phyloP scores from a whole-genome alignment of 2,888 invertebrate species.

The Beris morrisii region DNA sequence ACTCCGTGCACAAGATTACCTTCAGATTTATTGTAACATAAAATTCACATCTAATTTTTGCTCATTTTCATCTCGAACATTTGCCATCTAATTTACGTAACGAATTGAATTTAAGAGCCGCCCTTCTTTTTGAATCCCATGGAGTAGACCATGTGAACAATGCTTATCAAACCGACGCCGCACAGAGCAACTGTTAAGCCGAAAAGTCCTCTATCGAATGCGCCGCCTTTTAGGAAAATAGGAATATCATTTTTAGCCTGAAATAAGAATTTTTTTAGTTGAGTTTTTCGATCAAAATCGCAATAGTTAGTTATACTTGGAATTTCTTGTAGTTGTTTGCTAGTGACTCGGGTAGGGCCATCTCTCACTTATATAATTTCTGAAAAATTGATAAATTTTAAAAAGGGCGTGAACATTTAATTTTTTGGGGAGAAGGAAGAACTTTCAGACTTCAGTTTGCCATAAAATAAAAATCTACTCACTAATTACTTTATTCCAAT shows the following conservation, averaged over 20 bases:
- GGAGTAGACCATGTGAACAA: slow-evolving; percentile 49
- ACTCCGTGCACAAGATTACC: no score
- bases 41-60: no score
- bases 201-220: slow-evolving; percentile 51
- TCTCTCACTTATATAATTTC: slow-evolving; percentile 35
- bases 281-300: slow-evolving; percentile 10
- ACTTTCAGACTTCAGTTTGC: no score
- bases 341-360: slow-evolving; percentile 54
- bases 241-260: slow-evolving; percentile 53
- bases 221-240: slow-evolving; percentile 54
- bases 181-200: slow-evolving; percentile 53
- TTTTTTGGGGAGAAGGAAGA: no score
- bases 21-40: no score
- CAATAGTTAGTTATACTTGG: slow-evolving; percentile 48
- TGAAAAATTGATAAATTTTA: no score
- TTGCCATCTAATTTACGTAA: no score
- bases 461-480: no score
- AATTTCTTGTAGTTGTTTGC: slow-evolving; percentile 51
- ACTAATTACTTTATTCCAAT: no score
- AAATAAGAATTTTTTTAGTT: slow-evolving; percentile 18
- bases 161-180: slow-evolving; percentile 50
- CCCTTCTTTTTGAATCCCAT: slow-evolving; percentile 53
- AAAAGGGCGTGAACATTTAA: no score
- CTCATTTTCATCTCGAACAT: no score
- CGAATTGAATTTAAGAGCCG: neutral